A percentile compares a stretch with the other conserved stretches of the same genome.
phyloP scores from a whole-genome alignment of 2,797 vertebrate genomes.

The Scolopax rusticola region DNA sequence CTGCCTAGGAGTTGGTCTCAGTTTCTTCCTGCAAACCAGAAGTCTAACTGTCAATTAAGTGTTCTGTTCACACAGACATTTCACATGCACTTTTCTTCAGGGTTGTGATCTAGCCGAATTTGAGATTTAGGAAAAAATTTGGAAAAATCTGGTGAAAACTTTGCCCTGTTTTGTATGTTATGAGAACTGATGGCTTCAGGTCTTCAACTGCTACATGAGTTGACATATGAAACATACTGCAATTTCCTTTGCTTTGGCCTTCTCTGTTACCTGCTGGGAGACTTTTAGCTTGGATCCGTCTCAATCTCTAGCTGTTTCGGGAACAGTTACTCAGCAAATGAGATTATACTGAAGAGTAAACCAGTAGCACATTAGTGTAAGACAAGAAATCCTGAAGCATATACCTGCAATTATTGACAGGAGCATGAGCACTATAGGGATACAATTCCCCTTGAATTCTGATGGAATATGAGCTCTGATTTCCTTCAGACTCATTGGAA shows the following conservation, averaged over 20 bases:
- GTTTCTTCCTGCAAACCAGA: neutral
- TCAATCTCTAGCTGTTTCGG: constrained; percentile 15
- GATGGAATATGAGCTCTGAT: neutral
- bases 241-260: constrained; percentile 14
- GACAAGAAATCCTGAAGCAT: neutral
- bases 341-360: neutral
- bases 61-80: neutral
- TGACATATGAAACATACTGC: constrained; percentile 5
- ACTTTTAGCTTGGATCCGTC: constrained; percentile 22
- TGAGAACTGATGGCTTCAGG: neutral
- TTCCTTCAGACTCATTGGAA: neutral
- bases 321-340: neutral
- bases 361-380: neutral
- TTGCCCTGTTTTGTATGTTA: neutral
- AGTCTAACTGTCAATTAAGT: neutral
- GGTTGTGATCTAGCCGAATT: neutral
- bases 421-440: neutral
- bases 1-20: neutral
- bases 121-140: constrained; percentile 33
- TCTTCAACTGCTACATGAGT: neutral
- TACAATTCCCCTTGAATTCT: neutral
- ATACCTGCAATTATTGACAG: neutral
- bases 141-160: constrained; percentile 23
- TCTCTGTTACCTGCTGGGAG: constrained; percentile 11
- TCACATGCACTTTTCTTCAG: neutral